phyloP scores from a whole-genome alignment of 2,797 vertebrate genomes.

The Gallinago stenura region DNA sequence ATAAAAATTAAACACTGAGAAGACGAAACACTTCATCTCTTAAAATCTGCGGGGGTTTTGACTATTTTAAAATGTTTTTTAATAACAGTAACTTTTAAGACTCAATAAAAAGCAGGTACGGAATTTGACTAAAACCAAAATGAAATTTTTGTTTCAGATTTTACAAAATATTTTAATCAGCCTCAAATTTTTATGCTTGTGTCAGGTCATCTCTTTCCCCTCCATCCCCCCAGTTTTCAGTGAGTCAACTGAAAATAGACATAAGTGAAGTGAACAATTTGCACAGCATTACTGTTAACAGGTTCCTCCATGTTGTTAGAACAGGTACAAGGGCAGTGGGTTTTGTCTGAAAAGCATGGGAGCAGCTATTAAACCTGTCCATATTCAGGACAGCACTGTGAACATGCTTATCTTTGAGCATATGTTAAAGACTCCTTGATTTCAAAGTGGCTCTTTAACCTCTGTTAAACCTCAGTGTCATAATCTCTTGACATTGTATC shows the following conservation, averaged over 20 bases:
- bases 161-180: neutral
- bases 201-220: neutral
- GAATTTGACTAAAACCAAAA: neutral
- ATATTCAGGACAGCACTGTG: neutral
- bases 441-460: neutral
- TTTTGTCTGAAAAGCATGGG: neutral
- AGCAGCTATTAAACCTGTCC: neutral
- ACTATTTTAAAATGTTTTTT: neutral
- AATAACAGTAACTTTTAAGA: neutral
- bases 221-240: neutral
- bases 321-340: neutral
- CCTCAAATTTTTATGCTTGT: neutral
- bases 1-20: neutral
- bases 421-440: neutral
- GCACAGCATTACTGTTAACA: neutral
- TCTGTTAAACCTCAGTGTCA: neutral
- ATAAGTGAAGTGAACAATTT: neutral
- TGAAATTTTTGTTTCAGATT: neutral
- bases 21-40: neutral
- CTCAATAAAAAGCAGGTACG: neutral
- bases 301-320: neutral
- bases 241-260: neutral
- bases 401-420: neutral
- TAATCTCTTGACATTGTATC: neutral
- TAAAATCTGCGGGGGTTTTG: neutral